phyloP scores from a whole-genome alignment of 1,140 invertebrate species.

The Sarcophaga peregrina region DNA sequence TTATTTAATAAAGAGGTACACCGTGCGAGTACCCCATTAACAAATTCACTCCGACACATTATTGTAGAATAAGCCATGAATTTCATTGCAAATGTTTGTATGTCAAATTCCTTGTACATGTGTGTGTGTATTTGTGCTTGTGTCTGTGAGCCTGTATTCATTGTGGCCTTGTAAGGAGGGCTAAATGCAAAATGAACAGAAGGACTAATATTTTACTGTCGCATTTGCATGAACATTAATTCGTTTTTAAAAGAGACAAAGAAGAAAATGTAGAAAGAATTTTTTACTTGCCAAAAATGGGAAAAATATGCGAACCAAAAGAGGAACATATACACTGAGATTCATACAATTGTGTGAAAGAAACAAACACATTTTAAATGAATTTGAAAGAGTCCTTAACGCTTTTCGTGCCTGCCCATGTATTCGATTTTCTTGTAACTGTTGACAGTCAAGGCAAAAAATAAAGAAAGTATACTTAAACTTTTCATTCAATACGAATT shows the following conservation, averaged over 20 bases:
- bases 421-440: too few species aligned
- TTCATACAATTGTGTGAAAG: neutral
- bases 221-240: constrained; percentile 41
- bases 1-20: constrained; percentile 14
- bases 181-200: constrained; percentile 27
- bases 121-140: neutral
- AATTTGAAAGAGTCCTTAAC: neutral
- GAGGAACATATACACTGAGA: neutral
- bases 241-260: constrained; percentile 30
- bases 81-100: neutral
- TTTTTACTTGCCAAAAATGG: constrained; percentile 12
- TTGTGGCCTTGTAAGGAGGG: constrained; percentile 17
- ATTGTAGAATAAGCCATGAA: neutral
- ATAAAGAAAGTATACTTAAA: neutral
- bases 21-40: constrained; percentile 14
- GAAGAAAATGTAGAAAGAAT: constrained; percentile 3
- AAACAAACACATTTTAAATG: neutral
- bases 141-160: neutral
- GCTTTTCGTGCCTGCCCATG: neutral
- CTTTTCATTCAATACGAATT: too few species aligned
- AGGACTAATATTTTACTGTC: constrained; percentile 41
- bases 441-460: neutral
- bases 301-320: neutral
- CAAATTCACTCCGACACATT: constrained; percentile 5
- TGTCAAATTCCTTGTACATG: neutral